These are phyloP conservation scores for Caerostris extrusa DNA, from an alignment of 1,140 invertebrate species.

Conservation along the genomic window DNA sequence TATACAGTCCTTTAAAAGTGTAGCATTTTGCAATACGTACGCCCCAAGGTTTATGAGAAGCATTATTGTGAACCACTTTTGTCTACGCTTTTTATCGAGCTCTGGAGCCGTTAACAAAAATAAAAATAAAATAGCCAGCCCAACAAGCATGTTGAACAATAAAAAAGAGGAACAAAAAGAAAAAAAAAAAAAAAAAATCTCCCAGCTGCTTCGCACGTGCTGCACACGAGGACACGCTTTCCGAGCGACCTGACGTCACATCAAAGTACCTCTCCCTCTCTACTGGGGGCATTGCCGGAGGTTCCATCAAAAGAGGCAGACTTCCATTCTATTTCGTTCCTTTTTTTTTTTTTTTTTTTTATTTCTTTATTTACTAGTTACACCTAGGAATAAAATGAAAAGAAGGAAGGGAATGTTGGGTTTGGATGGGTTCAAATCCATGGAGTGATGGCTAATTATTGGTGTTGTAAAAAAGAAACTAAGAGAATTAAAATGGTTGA, in stretches of 20 bases:
- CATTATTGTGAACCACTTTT: neutral
- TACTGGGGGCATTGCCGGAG: constrained; percentile 51
- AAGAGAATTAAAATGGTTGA: neutral
- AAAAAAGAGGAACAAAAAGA: neutral
- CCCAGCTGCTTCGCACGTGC: constrained; percentile 67
- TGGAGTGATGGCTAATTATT: neutral
- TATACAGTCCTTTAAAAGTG: too few relatives aligned
- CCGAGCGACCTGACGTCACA: constrained; percentile 47
- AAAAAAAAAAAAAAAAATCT: neutral
- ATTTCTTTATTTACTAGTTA: neutral
- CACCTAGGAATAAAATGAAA: neutral
- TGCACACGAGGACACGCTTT: constrained; percentile 65
- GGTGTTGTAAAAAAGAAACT: neutral
- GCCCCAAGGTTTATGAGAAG: neutral
- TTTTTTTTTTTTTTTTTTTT: neutral
- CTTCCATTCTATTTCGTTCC: too few relatives aligned
- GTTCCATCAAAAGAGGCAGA: constrained; percentile 4
- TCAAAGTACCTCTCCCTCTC: neutral
- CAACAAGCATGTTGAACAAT: constrained; percentile 35
- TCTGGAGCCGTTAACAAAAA: constrained; percentile 54
- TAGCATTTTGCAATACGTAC: neutral
- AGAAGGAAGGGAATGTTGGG: neutral
- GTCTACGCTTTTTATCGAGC: constrained; percentile 43
- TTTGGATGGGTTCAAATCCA: neutral
- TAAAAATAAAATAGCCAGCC: neutral